Evolutionary conservation across 2,113 vertebrate genomes (phyloP).

Genomic region (Clarias gariepinus): DNA sequence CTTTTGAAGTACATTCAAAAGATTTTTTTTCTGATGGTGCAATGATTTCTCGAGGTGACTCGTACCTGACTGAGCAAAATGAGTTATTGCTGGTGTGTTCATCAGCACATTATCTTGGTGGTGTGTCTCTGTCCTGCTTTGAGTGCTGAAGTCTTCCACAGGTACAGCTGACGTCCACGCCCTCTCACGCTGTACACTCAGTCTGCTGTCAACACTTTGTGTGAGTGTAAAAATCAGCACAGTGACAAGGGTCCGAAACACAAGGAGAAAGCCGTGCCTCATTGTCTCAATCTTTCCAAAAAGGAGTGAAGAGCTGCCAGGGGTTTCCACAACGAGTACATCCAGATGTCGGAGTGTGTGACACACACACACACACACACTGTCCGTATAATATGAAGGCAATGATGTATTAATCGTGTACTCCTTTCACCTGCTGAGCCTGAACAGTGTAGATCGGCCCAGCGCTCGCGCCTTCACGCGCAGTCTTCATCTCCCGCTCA

Average conservation of each 20-base stretch:
- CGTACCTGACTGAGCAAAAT: constrained; percentile 39
- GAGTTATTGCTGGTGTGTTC: neutral
- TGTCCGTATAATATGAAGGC: neutral
- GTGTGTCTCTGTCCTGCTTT: neutral
- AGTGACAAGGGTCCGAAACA: constrained; percentile 38
- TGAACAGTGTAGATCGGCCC: constrained; percentile 36
- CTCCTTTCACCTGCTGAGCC: constrained; percentile 27
- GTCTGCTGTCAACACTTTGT: constrained; percentile 25
- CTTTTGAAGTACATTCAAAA: too few relatives aligned
- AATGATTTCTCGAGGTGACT: neutral
- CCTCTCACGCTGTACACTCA: constrained; percentile 9
- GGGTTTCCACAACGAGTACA: neutral
- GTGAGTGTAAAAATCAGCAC: constrained; percentile 43
- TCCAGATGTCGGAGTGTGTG: constrained; percentile 2
- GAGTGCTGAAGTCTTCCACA: constrained; percentile 26
- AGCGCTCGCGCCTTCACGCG: neutral
- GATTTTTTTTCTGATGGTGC: neutral
- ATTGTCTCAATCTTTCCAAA: constrained; percentile 37
- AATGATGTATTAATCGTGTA: neutral
- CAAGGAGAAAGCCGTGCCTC: constrained; percentile 32
- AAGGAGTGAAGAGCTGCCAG: neutral
- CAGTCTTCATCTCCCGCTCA: constrained; percentile 26
- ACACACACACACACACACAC: neutral
- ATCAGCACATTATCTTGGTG: neutral
- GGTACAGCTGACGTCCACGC: constrained; percentile 17